A percentile compares a stretch with the other conserved stretches of the same genome.
Conservation (phyloP, 2,797 vertebrate species). For the Nyctalus aviator region DNA sequence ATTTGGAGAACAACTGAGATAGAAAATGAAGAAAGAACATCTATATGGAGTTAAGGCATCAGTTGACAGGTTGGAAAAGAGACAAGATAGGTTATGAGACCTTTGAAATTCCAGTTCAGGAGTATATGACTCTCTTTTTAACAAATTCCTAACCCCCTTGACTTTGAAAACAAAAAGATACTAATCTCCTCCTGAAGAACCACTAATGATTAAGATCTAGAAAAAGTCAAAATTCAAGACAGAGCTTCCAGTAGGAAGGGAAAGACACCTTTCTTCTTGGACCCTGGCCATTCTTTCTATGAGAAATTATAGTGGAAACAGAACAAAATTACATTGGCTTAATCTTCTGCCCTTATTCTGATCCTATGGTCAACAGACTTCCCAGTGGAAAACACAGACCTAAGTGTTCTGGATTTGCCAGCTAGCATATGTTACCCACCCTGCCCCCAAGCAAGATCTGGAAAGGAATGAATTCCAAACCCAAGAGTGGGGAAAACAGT, state of each 20-base stretch:
- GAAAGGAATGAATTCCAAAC: conserved; percentile 37
- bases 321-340: neutral
- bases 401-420: conserved; percentile 12
- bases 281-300: neutral
- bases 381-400: neutral
- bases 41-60: neutral
- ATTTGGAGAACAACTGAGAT: conserved; percentile 15
- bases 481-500: neutral
- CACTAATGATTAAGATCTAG: neutral
- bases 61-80: neutral
- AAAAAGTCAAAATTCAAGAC: conserved; percentile 50
- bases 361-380: neutral
- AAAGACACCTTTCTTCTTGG: neutral
- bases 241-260: neutral
- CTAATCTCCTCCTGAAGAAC: neutral
- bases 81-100: neutral
- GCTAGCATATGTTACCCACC: neutral
- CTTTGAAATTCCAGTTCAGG: neutral
- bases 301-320: conserved; percentile 43
- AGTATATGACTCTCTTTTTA: conserved; percentile 4
- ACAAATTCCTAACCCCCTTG: neutral
- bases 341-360: conserved; percentile 36
- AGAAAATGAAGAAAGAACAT: conserved; percentile 46
- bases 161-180: conserved; percentile 1
- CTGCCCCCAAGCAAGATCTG: neutral